phyloP scores from a whole-genome alignment of 2,797 vertebrate genomes.

The Mormyrus proboscirostris region DNA sequence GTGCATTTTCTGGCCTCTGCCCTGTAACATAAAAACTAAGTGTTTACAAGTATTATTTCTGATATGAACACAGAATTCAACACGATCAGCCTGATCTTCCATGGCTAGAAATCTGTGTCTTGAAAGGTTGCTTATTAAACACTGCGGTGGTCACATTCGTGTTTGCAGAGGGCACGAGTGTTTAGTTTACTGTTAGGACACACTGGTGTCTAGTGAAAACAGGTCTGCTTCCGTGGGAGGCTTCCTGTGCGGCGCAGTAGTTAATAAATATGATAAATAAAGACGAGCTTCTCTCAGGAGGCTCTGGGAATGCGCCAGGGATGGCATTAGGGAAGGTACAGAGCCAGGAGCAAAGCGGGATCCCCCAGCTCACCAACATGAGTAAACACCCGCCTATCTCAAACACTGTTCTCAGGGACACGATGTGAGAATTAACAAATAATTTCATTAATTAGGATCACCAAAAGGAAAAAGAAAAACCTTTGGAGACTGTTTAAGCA shows the following conservation, averaged over 20 bases:
- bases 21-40: neutral
- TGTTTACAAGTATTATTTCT: neutral
- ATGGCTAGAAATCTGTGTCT: neutral
- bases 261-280: constrained; percentile 63
- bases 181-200: constrained; percentile 16
- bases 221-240: constrained; percentile 33
- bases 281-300: constrained; percentile 54
- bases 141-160: neutral
- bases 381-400: constrained; percentile 67
- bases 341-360: constrained; percentile 61
- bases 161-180: neutral
- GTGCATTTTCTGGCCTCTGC: neutral
- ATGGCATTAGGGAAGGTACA: constrained; percentile 63
- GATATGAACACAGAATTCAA: neutral
- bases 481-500: constrained; percentile 46
- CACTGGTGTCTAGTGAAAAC: constrained; percentile 26
- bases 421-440: constrained; percentile 63
- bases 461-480: constrained; percentile 56
- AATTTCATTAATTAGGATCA: constrained; percentile 70
- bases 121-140: constrained; percentile 3
- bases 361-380: constrained; percentile 53
- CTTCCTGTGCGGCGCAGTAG: constrained; percentile 46
- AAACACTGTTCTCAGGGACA: constrained; percentile 60
- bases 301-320: constrained; percentile 53
- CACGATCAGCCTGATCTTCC: neutral